Percentiles rank a stretch among this genome's conserved stretches.
Evolutionary conservation across 2,797 vertebrate species (phyloP).

Genomic region (Myripristis murdjan): DNA sequence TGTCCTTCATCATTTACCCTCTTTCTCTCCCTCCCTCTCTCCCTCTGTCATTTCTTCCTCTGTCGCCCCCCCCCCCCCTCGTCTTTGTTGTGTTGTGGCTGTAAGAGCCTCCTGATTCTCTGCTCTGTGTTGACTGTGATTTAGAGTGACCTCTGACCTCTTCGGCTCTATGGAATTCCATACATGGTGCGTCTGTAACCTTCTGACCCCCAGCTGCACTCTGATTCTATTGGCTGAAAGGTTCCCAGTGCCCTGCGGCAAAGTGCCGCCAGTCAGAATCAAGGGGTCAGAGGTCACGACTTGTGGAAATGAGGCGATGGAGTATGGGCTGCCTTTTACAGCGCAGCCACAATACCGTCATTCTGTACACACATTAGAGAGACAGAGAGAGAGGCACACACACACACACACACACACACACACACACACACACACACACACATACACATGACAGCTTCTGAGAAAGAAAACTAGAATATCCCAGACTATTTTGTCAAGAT

Average conservation of each 20-base stretch:
- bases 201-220: conserved; percentile 64
- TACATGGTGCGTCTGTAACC: conserved; percentile 77
- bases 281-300: conserved; percentile 71
- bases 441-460: no score
- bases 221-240: conserved; percentile 80
- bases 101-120: conserved; percentile 55
- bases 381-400: not conserved
- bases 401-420: no score
- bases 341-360: conserved; percentile 71
- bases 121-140: conserved; percentile 73
- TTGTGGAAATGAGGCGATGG: conserved; percentile 79
- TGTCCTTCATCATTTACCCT: conserved; percentile 1
- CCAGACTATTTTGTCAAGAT: not conserved
- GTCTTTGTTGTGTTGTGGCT: conserved; percentile 62
- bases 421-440: no score
- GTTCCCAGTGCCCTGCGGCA: conserved; percentile 67
- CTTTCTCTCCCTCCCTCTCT: not conserved
- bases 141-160: conserved; percentile 73
- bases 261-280: conserved; percentile 75
- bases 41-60: conserved; percentile 14
- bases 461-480: no score
- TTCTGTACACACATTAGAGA: conserved; percentile 64
- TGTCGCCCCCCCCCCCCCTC: conserved; percentile 24
- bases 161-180: conserved; percentile 81
- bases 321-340: conserved; percentile 69